These are phyloP conservation scores for Sebastes taczanowskii DNA, from an alignment of 2,797 vertebrate genomes.

Conservation along the genomic window DNA sequence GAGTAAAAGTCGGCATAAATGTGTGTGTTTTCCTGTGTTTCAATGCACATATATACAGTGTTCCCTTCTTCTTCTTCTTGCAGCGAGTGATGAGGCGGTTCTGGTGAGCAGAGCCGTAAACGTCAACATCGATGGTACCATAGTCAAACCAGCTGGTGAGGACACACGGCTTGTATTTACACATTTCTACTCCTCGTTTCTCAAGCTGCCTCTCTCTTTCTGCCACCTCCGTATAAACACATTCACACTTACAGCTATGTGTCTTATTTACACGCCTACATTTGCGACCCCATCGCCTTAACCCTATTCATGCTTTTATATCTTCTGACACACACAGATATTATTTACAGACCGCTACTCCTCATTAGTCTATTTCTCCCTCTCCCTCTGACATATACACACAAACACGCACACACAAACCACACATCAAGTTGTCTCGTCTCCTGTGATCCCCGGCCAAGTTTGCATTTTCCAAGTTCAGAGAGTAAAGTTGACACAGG, in stretches of 20 bases:
- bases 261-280: constrained; percentile 27
- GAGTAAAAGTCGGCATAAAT: constrained; percentile 5
- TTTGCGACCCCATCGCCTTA: background rate
- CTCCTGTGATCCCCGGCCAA: constrained; percentile 73
- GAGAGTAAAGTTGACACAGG: constrained; percentile 72
- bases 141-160: constrained; percentile 94
- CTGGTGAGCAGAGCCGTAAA: constrained; percentile 94
- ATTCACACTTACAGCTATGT: constrained; percentile 1
- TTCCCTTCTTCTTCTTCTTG: background rate
- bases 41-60: background rate
- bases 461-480: constrained; percentile 65
- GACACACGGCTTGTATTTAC: constrained; percentile 4
- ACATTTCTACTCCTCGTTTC: background rate
- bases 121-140: constrained; percentile 83
- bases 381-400: constrained; percentile 35
- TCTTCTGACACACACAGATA: constrained; percentile 16
- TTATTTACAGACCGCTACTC: constrained; percentile 29
- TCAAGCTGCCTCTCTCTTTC: background rate
- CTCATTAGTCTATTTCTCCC: constrained; percentile 44
- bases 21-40: background rate
- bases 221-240: constrained; percentile 31
- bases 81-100: constrained; percentile 87
- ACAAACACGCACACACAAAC: constrained; percentile 58
- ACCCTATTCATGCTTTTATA: background rate
- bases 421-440: constrained; percentile 61